Conservation (phyloP, 1,140 invertebrate species). For the Meloidogyne floridensis region DNA sequence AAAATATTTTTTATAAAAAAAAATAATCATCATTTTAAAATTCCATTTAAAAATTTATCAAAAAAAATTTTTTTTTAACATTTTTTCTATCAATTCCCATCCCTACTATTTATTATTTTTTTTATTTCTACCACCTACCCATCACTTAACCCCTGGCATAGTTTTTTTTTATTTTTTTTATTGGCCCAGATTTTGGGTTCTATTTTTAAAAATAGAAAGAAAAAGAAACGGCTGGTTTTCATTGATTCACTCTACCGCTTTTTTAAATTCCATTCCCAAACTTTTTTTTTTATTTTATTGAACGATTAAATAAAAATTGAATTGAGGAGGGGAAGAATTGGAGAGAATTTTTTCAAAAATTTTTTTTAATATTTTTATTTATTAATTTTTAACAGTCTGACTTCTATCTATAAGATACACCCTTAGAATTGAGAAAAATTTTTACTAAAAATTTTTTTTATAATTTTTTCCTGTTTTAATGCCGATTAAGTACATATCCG, state of each 20-base stretch:
- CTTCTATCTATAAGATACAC: too few species aligned
- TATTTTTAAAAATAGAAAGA: background rate
- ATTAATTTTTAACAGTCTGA: background rate
- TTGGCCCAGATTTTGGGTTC: constrained; percentile 16
- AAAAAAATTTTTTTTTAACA: too few species aligned
- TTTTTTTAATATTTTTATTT: background rate
- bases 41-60: too few species aligned
- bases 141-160: background rate
- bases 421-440: too few species aligned
- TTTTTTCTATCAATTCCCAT: too few species aligned
- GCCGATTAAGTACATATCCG: too few species aligned
- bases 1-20: too few species aligned
- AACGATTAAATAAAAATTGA: background rate
- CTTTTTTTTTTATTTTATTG: background rate
- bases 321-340: too few species aligned
- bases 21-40: too few species aligned
- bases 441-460: too few species aligned
- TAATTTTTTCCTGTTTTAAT: too few species aligned
- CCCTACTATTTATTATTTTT: background rate
- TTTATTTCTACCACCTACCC: background rate
- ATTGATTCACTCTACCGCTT: background rate
- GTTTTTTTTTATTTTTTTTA: background rate
- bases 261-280: background rate
- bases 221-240: background rate
- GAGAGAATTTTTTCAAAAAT: background rate